Percentiles rank a stretch among this genome's conserved stretches.
Conservation (phyloP, 2,888 invertebrate species). For the Brenthis ino region DNA sequence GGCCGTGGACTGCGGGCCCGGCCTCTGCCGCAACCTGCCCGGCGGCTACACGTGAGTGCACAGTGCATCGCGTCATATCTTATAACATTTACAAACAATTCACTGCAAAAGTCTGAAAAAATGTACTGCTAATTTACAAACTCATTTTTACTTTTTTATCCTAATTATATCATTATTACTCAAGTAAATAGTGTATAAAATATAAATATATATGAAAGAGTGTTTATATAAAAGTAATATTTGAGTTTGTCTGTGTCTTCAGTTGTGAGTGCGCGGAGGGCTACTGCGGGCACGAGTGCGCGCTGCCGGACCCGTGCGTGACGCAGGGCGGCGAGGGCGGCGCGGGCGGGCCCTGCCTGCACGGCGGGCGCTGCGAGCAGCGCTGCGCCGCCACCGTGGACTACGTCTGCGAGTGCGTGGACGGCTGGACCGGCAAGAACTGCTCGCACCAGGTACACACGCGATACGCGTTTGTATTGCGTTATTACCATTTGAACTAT, state of each 20-base stretch:
- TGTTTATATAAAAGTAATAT: too few relatives aligned
- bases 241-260: conserved; percentile 5
- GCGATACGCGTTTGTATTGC: conserved; percentile 67
- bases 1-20: conserved; percentile 90
- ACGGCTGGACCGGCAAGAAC: conserved; percentile 86
- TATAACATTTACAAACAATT: too few relatives aligned
- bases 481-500: too few relatives aligned
- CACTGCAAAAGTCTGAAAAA: too few relatives aligned
- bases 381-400: conserved; percentile 83
- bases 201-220: too few relatives aligned
- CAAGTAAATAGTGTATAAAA: too few relatives aligned
- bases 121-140: too few relatives aligned
- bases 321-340: conserved; percentile 23
- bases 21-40: conserved; percentile 90
- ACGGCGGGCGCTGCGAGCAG: conserved; percentile 87
- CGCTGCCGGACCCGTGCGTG: conserved; percentile 87
- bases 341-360: conserved; percentile 83
- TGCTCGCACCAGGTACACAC: conserved; percentile 80
- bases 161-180: too few relatives aligned
- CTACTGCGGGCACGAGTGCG: conserved; percentile 89
- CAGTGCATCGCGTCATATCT: too few relatives aligned
- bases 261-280: conserved; percentile 83
- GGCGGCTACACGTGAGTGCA: conserved; percentile 89
- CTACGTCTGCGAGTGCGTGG: conserved; percentile 74
- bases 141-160: too few relatives aligned